phyloP scores from a whole-genome alignment of 2,797 vertebrate species.

The Podargus strigoides region DNA sequence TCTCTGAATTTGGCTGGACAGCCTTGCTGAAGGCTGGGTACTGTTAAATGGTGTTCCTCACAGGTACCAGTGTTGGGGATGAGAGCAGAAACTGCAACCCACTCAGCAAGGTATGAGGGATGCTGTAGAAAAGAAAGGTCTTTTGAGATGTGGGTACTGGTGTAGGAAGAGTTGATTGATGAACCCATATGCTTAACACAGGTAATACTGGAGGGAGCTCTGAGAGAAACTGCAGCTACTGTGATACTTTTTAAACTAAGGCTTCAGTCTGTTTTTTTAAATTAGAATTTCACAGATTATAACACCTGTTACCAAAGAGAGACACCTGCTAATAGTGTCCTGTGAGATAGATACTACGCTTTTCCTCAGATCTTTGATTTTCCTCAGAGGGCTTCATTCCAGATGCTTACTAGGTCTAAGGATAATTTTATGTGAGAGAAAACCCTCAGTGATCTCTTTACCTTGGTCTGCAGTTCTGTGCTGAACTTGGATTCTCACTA shows the following conservation, averaged over 20 bases:
- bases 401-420: neutral
- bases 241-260: neutral
- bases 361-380: neutral
- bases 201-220: neutral
- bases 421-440: neutral
- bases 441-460: neutral
- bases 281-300: neutral
- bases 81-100: neutral
- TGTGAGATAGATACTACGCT: neutral
- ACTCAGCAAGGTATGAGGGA: neutral
- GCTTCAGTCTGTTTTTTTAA: neutral
- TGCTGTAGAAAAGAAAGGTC: neutral
- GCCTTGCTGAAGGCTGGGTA: neutral
- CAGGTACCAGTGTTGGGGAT: neutral
- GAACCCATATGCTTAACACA: neutral
- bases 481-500: neutral
- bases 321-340: neutral
- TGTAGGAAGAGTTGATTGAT: neutral
- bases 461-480: neutral
- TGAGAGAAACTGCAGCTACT: neutral
- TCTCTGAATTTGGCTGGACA: neutral
- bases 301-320: neutral
- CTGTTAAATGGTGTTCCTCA: neutral
- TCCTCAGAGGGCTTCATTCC: neutral
- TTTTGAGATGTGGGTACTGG: neutral